These are phyloP conservation scores for Pemphigus obesinymphae DNA, from an alignment of 1,140 invertebrate species.

Conservation along the genomic window DNA sequence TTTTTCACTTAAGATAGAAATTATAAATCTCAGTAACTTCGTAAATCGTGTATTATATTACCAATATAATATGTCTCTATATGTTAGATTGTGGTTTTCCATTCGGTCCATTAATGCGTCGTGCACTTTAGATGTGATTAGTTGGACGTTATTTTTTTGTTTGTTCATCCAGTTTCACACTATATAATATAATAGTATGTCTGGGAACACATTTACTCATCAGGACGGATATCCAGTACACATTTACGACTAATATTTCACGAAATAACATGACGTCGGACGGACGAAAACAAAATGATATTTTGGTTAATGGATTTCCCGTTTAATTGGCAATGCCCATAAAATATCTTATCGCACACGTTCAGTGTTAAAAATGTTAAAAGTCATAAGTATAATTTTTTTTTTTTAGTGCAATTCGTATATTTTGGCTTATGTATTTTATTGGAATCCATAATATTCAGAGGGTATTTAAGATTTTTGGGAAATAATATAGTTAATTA, in stretches of 20 bases:
- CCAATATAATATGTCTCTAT: not conserved
- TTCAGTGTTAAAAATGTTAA: not conserved
- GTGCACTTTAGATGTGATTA: not conserved
- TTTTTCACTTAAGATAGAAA: too few species aligned
- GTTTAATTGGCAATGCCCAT: not conserved
- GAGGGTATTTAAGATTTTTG: too few species aligned
- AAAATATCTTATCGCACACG: not conserved
- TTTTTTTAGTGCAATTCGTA: too few species aligned
- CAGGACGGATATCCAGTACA: not conserved
- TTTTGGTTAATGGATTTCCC: not conserved
- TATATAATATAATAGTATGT: not conserved
- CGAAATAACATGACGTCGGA: not conserved
- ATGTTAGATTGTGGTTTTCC: too few species aligned
- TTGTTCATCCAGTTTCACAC: not conserved
- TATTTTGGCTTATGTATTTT: too few species aligned
- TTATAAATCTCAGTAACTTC: too few species aligned
- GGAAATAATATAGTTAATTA: too few species aligned
- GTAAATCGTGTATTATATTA: not conserved
- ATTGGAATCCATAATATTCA: too few species aligned
- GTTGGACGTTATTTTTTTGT: not conserved
- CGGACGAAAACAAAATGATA: not conserved
- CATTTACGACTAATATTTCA: constrained; percentile 8
- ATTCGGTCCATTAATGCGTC: too few species aligned
- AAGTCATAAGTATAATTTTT: too few species aligned
- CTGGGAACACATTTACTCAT: not conserved